These are phyloP conservation scores for Tetragonisca angustula DNA, from an alignment of 2,888 invertebrate genomes.

Conservation along the genomic window DNA sequence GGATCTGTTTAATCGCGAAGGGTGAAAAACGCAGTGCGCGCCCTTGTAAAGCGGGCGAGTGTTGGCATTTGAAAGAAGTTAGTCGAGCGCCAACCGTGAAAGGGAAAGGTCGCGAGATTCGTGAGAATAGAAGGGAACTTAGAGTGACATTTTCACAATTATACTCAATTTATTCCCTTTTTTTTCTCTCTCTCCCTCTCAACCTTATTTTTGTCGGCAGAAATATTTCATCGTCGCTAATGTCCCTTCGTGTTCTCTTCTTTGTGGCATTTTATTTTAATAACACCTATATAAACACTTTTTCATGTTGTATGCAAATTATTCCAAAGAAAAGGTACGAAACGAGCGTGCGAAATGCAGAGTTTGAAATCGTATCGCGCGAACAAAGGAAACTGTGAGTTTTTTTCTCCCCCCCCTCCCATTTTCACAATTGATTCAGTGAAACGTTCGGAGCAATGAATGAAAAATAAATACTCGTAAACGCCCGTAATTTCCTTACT, in stretches of 20 bases:
- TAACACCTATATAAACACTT: too few species aligned
- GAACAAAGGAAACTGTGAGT: not conserved
- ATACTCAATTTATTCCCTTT: slow-evolving; percentile 10
- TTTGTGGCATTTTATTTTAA: not conserved
- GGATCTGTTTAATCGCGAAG: slow-evolving; percentile 28
- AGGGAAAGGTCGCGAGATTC: slow-evolving; percentile 28
- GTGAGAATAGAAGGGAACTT: slow-evolving; percentile 25
- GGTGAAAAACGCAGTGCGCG: slow-evolving; percentile 27
- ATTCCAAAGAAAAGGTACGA: not conserved
- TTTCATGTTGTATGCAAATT: not conserved
- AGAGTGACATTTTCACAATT: slow-evolving; percentile 27
- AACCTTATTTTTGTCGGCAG: not conserved
- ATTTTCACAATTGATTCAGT: not conserved
- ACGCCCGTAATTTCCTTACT: not conserved
- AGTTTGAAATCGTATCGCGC: not conserved
- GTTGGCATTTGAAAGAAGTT: slow-evolving; percentile 33
- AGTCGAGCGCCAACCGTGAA: slow-evolving; percentile 26
- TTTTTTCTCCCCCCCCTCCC: not conserved
- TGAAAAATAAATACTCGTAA: not conserved
- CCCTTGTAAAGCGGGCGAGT: not conserved
- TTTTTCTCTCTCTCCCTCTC: too few species aligned
- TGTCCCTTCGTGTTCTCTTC: not conserved
- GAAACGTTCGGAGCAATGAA: not conserved
- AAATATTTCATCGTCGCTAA: not conserved
- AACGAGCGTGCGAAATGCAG: not conserved